Evolutionary conservation across 2,888 invertebrate species (phyloP).

Genomic region (Acholoe squamosa): DNA sequence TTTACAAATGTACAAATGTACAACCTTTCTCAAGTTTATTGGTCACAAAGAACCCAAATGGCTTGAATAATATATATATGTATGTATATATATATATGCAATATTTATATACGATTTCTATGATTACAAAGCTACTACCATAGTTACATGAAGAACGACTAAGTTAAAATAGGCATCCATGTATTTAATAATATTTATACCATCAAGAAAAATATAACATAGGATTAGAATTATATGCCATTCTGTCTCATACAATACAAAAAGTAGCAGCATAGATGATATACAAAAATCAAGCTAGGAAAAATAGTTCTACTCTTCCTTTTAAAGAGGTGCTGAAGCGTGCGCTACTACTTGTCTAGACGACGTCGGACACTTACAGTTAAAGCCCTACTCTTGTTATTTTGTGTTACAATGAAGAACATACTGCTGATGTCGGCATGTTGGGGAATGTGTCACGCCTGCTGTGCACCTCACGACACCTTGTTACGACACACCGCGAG

Average conservation of each 20-base stretch:
- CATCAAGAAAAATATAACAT: constrained; percentile 64
- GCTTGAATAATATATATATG: constrained; percentile 59
- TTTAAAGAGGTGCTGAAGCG: constrained; percentile 50
- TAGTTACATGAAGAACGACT: constrained; percentile 50
- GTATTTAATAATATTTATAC: constrained; percentile 57
- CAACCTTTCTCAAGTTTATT: constrained; percentile 59
- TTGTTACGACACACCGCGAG: background rate
- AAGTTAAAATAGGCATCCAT: constrained; percentile 59
- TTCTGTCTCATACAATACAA: constrained; percentile 53
- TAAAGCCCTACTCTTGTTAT: constrained; percentile 29
- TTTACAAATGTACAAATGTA: constrained; percentile 65
- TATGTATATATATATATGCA: constrained; percentile 40
- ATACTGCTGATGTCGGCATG: constrained; percentile 7
- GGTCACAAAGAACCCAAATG: constrained; percentile 46
- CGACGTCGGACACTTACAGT: constrained; percentile 35
- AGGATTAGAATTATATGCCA: constrained; percentile 58
- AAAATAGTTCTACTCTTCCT: constrained; percentile 63
- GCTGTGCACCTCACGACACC: no score
- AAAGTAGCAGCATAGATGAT: constrained; percentile 61
- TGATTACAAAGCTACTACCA: constrained; percentile 60
- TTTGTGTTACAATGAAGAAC: background rate
- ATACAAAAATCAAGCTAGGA: constrained; percentile 64
- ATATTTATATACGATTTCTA: constrained; percentile 51
- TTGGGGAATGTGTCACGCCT: background rate
- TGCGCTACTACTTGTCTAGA: background rate